Base-by-base conservation (phyloP, 1,140 invertebrate species). In the Drosophila tsacasi region DNA sequence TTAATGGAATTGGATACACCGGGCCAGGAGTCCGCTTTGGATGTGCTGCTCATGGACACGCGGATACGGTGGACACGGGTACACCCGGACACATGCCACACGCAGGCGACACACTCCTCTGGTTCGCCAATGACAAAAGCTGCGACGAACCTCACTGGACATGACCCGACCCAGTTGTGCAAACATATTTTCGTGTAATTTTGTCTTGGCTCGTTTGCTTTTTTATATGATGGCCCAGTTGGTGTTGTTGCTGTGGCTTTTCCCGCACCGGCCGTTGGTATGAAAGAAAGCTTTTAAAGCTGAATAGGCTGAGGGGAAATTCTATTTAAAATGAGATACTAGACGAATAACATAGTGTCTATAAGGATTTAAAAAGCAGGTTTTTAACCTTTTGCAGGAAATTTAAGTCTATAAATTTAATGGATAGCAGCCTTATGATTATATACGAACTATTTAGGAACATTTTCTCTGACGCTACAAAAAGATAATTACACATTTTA, bases 151-250 rank as follows among this genome's bases (percentile, higher is more conserved):
- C 66, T 60, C 63, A 76, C 58, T 76, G 72, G 74, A 76, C 74
- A 76, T 76, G 74, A 77, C 66, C 79, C 75, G 69, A 69, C 76
- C 76, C 72, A 71, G 67, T 83, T 86, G 83, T 55, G 80, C 81
- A 86, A 89, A 86, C 84, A 89, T 89, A 83, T 89, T 89, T 89
- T 89, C 72, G 62, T 71, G 80, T 89, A 89, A 86, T 83, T 86
- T 83, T 89, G 80, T 80, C 80, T 86, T 80, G 67, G 72, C 76
- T 74, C 68, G 69, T 83, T 74, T 76, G 44, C 72, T 73, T 66
- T 81, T 84, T 71, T 82, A 57, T 76, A 63, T 79, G 64, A 39
- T 85, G 74, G 58, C 73, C 67, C 61, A 66, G 66, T 75, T 68
- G 63, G 32, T 27, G 61, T 74, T 69, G 55, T 60, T 79, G 66